These are phyloP conservation scores for Pedetes capensis DNA, from an alignment of 2,113 vertebrate species.

Conservation along the genomic window DNA sequence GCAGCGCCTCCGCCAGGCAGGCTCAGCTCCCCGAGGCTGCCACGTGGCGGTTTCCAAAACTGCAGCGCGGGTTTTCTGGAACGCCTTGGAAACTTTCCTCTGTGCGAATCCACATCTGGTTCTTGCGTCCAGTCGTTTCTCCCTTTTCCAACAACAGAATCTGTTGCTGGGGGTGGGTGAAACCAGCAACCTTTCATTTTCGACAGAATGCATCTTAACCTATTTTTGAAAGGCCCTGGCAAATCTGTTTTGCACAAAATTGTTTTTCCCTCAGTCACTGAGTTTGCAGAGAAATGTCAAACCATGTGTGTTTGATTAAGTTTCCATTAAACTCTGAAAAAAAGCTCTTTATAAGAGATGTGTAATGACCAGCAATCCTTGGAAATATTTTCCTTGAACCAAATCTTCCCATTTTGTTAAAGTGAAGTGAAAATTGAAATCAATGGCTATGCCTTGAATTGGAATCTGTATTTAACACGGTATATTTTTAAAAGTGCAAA, in stretches of 20 bases:
- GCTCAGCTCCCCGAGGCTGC: background rate
- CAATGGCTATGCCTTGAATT: background rate
- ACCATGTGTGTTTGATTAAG: conserved; percentile 52
- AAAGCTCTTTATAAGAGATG: conserved; percentile 31
- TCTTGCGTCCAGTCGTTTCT: accelerated
- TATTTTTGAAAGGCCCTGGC: conserved; percentile 57
- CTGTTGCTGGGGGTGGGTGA: background rate
- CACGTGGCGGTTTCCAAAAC: background rate
- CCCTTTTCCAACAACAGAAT: accelerated
- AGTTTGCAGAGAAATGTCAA: background rate
- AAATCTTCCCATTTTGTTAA: conserved; percentile 11
- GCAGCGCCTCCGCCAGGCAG: too few species aligned
- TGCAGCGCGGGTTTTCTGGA: background rate
- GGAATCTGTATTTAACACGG: background rate
- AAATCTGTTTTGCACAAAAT: background rate
- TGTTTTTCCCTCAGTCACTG: conserved; percentile 4
- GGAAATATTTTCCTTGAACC: conserved; percentile 34
- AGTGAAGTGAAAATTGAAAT: conserved; percentile 39
- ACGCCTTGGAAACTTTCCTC: background rate
- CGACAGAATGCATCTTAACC: background rate
- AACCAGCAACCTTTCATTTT: background rate
- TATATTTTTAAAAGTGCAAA: background rate
- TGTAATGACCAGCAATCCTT: background rate
- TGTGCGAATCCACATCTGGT: background rate
- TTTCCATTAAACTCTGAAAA: background rate